phyloP scores from a whole-genome alignment of 2,113 vertebrate species.

The Grantiella picta region DNA sequence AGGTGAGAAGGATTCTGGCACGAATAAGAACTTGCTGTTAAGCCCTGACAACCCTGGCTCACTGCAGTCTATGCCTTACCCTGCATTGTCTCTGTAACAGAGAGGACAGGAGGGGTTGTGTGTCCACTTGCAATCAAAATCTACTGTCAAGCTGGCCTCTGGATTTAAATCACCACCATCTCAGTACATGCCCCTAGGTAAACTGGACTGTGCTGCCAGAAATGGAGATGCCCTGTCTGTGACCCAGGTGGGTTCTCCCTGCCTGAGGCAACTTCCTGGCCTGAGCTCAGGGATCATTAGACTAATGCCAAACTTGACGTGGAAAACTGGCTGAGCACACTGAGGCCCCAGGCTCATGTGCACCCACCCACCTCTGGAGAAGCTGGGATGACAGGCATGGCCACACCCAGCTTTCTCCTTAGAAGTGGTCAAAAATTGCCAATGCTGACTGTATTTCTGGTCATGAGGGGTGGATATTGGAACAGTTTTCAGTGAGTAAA shows the following conservation, averaged over 20 bases:
- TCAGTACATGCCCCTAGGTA: background rate
- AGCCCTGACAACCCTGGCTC: background rate
- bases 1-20: background rate
- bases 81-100: background rate
- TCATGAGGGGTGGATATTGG: background rate
- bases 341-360: background rate
- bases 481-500: background rate
- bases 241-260: background rate
- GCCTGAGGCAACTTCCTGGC: background rate
- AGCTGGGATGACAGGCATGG: background rate
- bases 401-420: background rate
- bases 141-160: background rate
- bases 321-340: background rate
- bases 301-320: accelerated
- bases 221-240: background rate
- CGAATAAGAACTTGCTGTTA: slow-evolving; percentile 12
- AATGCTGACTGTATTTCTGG: background rate
- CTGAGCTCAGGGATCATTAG: background rate
- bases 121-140: background rate
- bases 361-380: background rate
- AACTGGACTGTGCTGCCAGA: background rate
- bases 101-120: background rate
- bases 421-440: background rate
- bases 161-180: background rate
- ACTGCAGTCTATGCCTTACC: background rate